These are phyloP conservation scores for Notodonta dromedarius DNA, from an alignment of 2,888 invertebrate genomes.

Conservation along the genomic window DNA sequence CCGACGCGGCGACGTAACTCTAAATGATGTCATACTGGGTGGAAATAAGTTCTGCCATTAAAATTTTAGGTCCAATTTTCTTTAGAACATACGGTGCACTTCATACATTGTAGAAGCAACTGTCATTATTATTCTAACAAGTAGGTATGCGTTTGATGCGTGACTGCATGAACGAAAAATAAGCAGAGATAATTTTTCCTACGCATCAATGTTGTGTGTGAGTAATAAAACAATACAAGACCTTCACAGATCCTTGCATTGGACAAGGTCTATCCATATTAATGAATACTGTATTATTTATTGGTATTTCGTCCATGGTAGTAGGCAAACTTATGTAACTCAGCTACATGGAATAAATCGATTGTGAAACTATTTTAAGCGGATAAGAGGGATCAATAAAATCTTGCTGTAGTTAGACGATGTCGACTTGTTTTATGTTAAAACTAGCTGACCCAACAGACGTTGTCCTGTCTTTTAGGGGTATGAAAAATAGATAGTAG, in stretches of 20 bases:
- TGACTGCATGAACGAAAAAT: background rate
- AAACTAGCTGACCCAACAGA: too few species aligned
- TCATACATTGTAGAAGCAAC: slow-evolving; percentile 7
- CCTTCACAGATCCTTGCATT: slow-evolving; percentile 27
- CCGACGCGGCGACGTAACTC: slow-evolving; percentile 40
- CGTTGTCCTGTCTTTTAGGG: too few species aligned
- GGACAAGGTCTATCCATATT: slow-evolving; percentile 24
- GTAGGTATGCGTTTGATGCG: background rate
- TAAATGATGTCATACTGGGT: slow-evolving; percentile 58
- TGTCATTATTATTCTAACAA: background rate
- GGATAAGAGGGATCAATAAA: too few species aligned
- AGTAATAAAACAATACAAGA: slow-evolving; percentile 27
- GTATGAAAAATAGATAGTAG: too few species aligned
- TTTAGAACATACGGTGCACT: slow-evolving; percentile 6
- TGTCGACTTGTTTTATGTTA: too few species aligned
- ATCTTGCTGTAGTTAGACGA: too few species aligned
- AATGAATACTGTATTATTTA: background rate
- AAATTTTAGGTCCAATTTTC: slow-evolving; percentile 27
- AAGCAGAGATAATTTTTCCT: slow-evolving; percentile 1
- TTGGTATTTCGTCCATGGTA: slow-evolving; percentile 1
- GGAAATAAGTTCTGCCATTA: slow-evolving; percentile 41
- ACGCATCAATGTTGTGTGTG: slow-evolving; percentile 7
- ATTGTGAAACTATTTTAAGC: too few species aligned
- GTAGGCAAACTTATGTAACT: background rate
- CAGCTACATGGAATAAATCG: too few species aligned